phyloP scores from a whole-genome alignment of 2,797 vertebrate genomes.

The Alosa sapidissima region DNA sequence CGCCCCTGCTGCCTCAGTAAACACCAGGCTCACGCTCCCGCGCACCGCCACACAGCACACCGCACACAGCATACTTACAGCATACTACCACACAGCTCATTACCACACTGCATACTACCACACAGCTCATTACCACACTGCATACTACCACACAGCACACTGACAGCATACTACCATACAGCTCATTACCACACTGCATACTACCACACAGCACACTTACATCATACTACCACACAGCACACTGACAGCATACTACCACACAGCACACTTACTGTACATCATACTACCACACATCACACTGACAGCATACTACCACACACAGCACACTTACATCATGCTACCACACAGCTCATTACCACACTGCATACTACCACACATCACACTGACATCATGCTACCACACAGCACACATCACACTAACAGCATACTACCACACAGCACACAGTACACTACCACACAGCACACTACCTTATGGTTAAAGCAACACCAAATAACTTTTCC shows the following conservation, averaged over 20 bases:
- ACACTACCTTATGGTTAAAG: too few relatives aligned
- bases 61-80: not conserved
- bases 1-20: conserved; percentile 45
- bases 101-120: too few relatives aligned
- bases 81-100: not conserved
- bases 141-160: not conserved
- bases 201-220: not conserved
- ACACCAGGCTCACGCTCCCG: conserved; percentile 41
- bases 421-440: too few relatives aligned
- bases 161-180: not conserved
- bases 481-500: too few relatives aligned
- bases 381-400: not conserved
- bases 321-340: too few relatives aligned
- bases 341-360: not conserved
- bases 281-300: too few relatives aligned
- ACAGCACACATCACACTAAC: not conserved
- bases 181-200: not conserved
- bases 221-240: not conserved
- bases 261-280: not conserved
- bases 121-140: conserved; percentile 9
- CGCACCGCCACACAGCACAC: too few relatives aligned
- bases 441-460: too few relatives aligned
- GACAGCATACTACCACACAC: too few relatives aligned
- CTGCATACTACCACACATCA: not conserved
- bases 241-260: not conserved